Evolutionary conservation across 2,113 vertebrate genomes (phyloP).

Genomic region (Zapus hudsonius): DNA sequence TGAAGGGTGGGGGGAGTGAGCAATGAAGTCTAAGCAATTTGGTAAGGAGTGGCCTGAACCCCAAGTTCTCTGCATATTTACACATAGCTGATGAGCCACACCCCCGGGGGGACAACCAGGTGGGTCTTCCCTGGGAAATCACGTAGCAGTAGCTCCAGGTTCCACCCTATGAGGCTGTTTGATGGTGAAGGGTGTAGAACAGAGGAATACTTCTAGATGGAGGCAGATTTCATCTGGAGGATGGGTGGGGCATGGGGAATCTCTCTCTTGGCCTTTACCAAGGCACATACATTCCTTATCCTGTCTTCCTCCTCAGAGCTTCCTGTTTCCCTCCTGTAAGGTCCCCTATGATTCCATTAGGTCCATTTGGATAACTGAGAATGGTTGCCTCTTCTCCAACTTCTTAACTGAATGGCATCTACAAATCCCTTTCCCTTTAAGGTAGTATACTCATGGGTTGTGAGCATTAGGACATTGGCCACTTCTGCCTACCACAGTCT

Average conservation of each 20-base stretch:
- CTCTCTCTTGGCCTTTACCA: neutral
- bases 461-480: neutral
- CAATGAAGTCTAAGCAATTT: neutral
- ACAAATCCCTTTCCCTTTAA: neutral
- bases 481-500: neutral
- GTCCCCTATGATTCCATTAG: neutral
- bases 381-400: neutral
- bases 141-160: neutral
- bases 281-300: neutral
- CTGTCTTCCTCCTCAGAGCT: neutral
- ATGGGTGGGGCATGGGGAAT: neutral
- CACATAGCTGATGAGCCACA: neutral
- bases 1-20: accelerated
- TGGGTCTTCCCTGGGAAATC: neutral
- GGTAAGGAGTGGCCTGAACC: neutral
- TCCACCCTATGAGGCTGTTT: neutral
- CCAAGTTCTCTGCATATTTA: neutral
- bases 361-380: neutral
- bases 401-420: neutral
- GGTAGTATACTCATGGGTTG: neutral
- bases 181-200: neutral
- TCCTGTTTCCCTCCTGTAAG: neutral
- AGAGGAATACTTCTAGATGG: too few relatives aligned
- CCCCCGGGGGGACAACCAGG: neutral
- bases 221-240: neutral